Evolutionary conservation across 2,797 vertebrate species (phyloP).

Genomic region (Oreochromis mossambicus): DNA sequence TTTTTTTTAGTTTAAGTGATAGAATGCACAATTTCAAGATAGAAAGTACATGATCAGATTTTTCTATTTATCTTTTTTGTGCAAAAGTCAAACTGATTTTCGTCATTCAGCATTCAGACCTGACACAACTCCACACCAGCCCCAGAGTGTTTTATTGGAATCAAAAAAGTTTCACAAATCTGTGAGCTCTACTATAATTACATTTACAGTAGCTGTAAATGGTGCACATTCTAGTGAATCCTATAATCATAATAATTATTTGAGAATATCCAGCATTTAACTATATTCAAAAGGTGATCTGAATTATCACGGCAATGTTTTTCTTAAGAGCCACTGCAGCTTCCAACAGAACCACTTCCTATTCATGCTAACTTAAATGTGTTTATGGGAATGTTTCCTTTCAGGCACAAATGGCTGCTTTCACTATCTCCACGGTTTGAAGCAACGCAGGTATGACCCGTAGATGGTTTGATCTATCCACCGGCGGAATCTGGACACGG

Average conservation of each 20-base stretch:
- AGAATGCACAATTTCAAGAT: too few relatives aligned
- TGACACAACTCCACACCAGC: background rate
- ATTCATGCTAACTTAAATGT: background rate
- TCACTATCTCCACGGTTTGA: background rate
- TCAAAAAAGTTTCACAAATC: background rate
- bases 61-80: background rate
- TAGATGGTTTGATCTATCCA: slow-evolving; percentile 81
- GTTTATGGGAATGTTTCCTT: background rate
- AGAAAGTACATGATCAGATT: background rate
- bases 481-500: slow-evolving; percentile 73
- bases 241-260: background rate
- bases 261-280: background rate
- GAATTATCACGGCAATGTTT: background rate
- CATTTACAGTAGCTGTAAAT: background rate
- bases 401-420: background rate
- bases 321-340: background rate
- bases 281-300: background rate
- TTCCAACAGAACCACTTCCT: background rate
- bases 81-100: background rate
- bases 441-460: slow-evolving; percentile 51
- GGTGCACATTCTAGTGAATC: background rate
- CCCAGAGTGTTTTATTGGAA: background rate
- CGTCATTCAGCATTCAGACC: background rate
- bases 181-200: background rate
- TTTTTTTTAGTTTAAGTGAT: accelerated